Base-by-base conservation (phyloP, 2,888 invertebrate species). In the Phoronis australis region DNA sequence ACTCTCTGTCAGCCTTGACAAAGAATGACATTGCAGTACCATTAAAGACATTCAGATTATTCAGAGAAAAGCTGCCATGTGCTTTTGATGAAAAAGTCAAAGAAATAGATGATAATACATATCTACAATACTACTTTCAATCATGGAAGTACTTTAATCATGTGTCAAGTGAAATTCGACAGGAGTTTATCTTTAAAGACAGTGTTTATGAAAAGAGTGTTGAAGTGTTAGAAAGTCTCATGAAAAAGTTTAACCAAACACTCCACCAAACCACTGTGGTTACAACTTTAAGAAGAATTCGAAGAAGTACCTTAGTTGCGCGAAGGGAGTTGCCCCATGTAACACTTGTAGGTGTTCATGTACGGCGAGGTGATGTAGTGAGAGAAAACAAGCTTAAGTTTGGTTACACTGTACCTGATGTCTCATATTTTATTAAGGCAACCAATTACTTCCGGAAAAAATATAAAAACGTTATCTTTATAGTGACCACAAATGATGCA, bases 341-440 rank as follows among this genome's bases (percentile, higher is more conserved):
- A 4, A 41, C 50, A 15, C 37, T 59, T 3, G 54, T 64, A 1
- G 76, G 73, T 1, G 59, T 78, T 20, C 78, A 78, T 53, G 68
- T 76, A 2, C 60, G 78, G 5, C 65, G 73, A 35, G 78, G 76
- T 9, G 78, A 78, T 52, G 62, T 77, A 51, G 63, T 71, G 3
- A 55, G 67, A 43, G 66, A 73, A 48, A 46, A 57, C 12, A n/a
- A n/a, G n/a, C n/a, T n/a, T n/a, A 54, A 59, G 20, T 70, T 69
- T 55, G 73, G 77, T 1, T 78, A 76, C 54, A 62, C 65, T 3
- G 64, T 62, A 1, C 71, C 77, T 1, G 68, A 71, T 0, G 48
- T 64, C 25, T 65, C 65, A 0, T 78, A 75, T 52, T 72, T 68
- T 52, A 52, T 57, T 18, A 56, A 55, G 40, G 73, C 70, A 4